Evolutionary conservation across 2,797 vertebrate species (phyloP), one percentile per base, ranked within the genome.

Genomic region (Fratercula arctica): DNA sequence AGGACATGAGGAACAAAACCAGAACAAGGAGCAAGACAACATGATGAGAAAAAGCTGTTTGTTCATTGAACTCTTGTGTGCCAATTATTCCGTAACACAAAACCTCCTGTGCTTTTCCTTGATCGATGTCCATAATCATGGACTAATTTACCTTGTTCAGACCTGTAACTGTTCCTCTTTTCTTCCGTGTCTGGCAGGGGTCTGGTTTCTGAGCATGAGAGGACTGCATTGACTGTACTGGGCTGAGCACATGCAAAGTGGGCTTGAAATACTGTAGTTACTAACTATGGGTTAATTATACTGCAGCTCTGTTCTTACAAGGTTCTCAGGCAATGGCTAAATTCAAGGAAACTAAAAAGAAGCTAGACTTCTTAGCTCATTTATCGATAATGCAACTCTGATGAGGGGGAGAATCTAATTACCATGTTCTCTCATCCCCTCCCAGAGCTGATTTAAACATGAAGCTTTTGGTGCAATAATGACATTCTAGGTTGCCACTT

Each of bases 261-360:
- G 88, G 79, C 70, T 89, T 95, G 94, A 97, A 97, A 96, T 95
- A 85, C 87, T 95, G 77, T 56, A 53, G n/a, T 95, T 97, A 95
- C 85, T 96, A 94, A 90, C 85, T 43, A 10, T 80, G 85, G 74
- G 66, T 97, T 97, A 95, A 87, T 95, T 87, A 85, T 92, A 80
- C 80, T 93, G 85, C 87, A 96, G 77, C 53, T 92, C 84, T 94
- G 76, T 89, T 96, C 75, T 96, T 96, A 93, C 66, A 93, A 76
- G 94, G 17, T 93, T 97, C 93, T 97, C 78, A 56, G 93, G 93
- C 78, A 95, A 93, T 89, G 61, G 59, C 66, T 96, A 72, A 96
- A 95, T 82, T 87, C 89, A 92, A 43, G 50, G 25, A 73, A 83
- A 95, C 87, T 93, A 93, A 96, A 94, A 94, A 92, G 91, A 95